Base-by-base conservation (phyloP, 1,140 invertebrate species). In the Macrocentrus cingulum region DNA sequence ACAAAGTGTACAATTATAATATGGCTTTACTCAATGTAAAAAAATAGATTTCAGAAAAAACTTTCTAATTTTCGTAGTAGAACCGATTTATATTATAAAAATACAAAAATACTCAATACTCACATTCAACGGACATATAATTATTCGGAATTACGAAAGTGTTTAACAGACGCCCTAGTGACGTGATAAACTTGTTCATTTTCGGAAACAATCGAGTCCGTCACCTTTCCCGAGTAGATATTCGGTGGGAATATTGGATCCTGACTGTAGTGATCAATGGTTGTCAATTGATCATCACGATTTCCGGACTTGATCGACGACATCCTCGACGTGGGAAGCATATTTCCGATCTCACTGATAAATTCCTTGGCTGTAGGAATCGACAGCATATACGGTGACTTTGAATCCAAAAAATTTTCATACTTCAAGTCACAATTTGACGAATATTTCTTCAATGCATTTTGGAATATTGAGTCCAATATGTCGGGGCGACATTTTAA, bases 191-290 rank as follows among this genome's bases (percentile, higher is more conserved):
- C n/a, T n/a, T n/a, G n/a, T n/a, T n/a, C n/a, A n/a, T n/a, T n/a
- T n/a, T n/a, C n/a, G n/a, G n/a, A n/a, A n/a, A n/a, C n/a, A n/a
- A n/a, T n/a, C n/a, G n/a, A n/a, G n/a, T n/a, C n/a, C n/a, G n/a
- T n/a, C n/a, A n/a, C n/a, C n/a, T n/a, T n/a, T n/a, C n/a, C n/a
- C n/a, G 25, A 46, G 60, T 69, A 67, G 59, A 70, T 62, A 59
- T 59, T 67, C 22, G 63, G 64, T 52, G 75, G 74, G 65, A 77
- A 75, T 59, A 77, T 69, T 1, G 71, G 65, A 4, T 41, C 54
- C 9, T 49, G 65, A 48, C 68, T 72, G 20, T 69, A 76, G 58
- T 67, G 56, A 29, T 39, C 64, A 11, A 65, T 66, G 9, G 68
- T 65, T 34, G 60, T 71, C 23, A 65, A 52, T 50, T 56, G 67